Percentiles rank a stretch among this genome's conserved stretches.
These are phyloP conservation scores for Habrosyne pyritoides DNA, from an alignment of 2,888 invertebrate genomes.

Conservation along the genomic window DNA sequence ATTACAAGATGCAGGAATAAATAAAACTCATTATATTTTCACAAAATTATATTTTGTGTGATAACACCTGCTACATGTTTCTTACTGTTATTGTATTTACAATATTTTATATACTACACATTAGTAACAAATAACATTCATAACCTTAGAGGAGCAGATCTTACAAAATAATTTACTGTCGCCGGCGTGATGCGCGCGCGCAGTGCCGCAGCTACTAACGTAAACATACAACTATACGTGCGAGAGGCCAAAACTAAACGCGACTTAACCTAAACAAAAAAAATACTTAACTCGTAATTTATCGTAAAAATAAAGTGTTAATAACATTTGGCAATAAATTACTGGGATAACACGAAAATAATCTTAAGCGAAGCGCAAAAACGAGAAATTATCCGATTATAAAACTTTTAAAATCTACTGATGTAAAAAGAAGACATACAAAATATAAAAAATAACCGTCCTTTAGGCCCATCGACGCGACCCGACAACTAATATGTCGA, in stretches of 20 bases:
- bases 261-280: slow-evolving; percentile 47
- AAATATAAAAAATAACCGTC: slow-evolving; percentile 61
- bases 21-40: slow-evolving; percentile 61
- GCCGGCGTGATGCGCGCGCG: slow-evolving; percentile 23
- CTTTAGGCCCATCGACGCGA: slow-evolving; percentile 50
- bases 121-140: slow-evolving; percentile 84
- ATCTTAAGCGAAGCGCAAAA: slow-evolving; percentile 68
- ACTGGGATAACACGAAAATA: slow-evolving; percentile 78
- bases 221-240: slow-evolving; percentile 41
- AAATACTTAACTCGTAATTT: slow-evolving; percentile 53
- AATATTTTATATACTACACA: slow-evolving; percentile 82
- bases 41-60: slow-evolving; percentile 85
- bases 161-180: slow-evolving; percentile 66
- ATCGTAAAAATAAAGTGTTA: slow-evolving; percentile 62
- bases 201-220: slow-evolving; percentile 25
- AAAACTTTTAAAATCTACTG: slow-evolving; percentile 52
- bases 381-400: slow-evolving; percentile 57
- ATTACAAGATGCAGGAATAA: slow-evolving; percentile 35
- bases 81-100: slow-evolving; percentile 80
- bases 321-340: slow-evolving; percentile 84
- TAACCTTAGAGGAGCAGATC: slow-evolving; percentile 82
- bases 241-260: slow-evolving; percentile 25
- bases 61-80: slow-evolving; percentile 84
- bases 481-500: slow-evolving; percentile 15
- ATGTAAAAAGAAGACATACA: slow-evolving; percentile 61